Evolutionary conservation across 2,113 vertebrate genomes (phyloP), one percentile per base, ranked within the genome.

Genomic region (Nymphicus hollandicus): DNA sequence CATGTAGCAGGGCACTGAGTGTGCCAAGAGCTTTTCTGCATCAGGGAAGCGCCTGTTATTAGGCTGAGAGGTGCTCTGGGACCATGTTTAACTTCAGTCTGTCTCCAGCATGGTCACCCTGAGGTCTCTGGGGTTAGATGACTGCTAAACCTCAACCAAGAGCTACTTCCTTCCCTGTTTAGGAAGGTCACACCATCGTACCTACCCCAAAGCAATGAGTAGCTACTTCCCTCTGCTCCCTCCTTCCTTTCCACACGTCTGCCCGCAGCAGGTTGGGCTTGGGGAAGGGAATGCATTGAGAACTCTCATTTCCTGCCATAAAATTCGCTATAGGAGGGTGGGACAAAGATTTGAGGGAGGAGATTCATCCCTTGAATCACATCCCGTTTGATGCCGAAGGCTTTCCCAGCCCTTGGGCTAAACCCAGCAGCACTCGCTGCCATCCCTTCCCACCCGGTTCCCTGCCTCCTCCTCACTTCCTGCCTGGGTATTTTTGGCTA

Each of bases 401-500:
- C 47, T 87, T 92, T 86, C 41, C 37, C 74, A 92, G 68, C 76
- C 47, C 68, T 77, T 25, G 35, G 60, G 24, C 39, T 85, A 39
- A 68, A 53, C 41, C 15, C 11, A 9, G 61, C 79, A 61, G 58
- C 33, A 18, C 31, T 91, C 4, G 3, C 29, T 70, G 84, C 87
- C 89, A 88, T 44, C 72, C 78, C 79, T 76, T 93, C 88, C 91
- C 86, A 88, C 92, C 78, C 88, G 23, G 3, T 60, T 91, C 86
- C 69, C 43, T 89, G 70, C 71, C 91, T 91, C 94, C 93, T 88
- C n/a, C 81, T 95, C 86, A 92, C 33, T 90, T 97, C 96, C 95
- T 95, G 91, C 15, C 50, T 1, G 24, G 10, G 47, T 95, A 87
- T 96, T 95, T 96, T 92, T 96, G 95, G 91, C 90, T 81, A 41